phyloP scores from a whole-genome alignment of 2,888 invertebrate species.

The Drosophila suboccidentalis region DNA sequence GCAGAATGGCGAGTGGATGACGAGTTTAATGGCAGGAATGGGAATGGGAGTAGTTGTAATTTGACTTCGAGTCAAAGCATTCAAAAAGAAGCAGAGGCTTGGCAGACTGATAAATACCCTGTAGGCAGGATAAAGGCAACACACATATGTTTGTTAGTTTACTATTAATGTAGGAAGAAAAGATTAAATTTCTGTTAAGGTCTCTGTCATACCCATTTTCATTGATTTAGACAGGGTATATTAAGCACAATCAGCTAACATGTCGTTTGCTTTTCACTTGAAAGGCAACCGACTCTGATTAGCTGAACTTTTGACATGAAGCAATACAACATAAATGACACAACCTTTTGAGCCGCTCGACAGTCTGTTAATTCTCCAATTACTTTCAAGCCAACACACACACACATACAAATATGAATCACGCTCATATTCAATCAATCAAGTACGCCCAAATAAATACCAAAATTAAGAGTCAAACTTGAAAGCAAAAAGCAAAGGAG shows the following conservation, averaged over 20 bases:
- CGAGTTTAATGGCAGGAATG: background rate
- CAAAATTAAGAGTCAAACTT: constrained; percentile 22
- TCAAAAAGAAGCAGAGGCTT: background rate
- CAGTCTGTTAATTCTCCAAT: constrained; percentile 10
- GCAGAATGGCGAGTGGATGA: background rate
- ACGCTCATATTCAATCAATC: constrained; percentile 34
- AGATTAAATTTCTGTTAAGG: too few relatives aligned
- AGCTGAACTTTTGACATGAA: constrained; percentile 27
- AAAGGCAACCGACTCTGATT: constrained; percentile 37
- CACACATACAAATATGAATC: background rate
- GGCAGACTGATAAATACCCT: background rate
- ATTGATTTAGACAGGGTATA: background rate
- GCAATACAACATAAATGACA: constrained; percentile 17
- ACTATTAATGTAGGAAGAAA: too few relatives aligned
- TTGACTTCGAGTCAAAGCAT: constrained; percentile 13
- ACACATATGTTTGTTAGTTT: too few relatives aligned
- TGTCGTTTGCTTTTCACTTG: constrained; percentile 16
- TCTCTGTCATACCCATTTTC: background rate
- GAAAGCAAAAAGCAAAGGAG: constrained; percentile 11
- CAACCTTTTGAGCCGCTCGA: constrained; percentile 18
- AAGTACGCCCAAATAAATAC: constrained; percentile 22
- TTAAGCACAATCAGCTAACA: background rate
- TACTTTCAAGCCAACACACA: constrained; percentile 11
- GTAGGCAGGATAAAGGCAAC: background rate
- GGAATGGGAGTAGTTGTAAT: constrained; percentile 20